A percentile compares a stretch with the other conserved stretches of the same genome.
Conservation (phyloP, 2,113 vertebrate genomes). For the Aphyosemion australe region DNA sequence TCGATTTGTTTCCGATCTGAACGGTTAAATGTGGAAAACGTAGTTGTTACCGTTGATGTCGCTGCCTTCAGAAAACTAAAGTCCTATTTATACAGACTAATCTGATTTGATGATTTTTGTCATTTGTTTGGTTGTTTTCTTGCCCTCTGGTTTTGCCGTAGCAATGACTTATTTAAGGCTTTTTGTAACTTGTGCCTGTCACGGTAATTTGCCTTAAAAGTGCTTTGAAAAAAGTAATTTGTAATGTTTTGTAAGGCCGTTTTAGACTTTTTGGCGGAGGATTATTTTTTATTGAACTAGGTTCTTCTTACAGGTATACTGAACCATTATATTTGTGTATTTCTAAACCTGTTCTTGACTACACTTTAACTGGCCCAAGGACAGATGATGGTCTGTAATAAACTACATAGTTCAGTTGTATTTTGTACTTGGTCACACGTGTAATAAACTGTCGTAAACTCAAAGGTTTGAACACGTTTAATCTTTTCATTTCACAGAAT, state of each 20-base stretch:
- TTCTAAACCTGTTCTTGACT: constrained; percentile 79
- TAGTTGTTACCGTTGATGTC: constrained; percentile 13
- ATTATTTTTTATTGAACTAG: constrained; percentile 80
- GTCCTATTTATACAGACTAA: constrained; percentile 63
- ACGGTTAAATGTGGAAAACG: constrained; percentile 47
- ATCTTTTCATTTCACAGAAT: constrained; percentile 35
- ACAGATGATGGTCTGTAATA: constrained; percentile 74
- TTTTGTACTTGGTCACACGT: constrained; percentile 84
- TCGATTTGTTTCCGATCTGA: constrained; percentile 52
- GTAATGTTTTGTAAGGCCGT: constrained; percentile 80
- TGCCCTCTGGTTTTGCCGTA: constrained; percentile 49
- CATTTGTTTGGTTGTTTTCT: constrained; percentile 43
- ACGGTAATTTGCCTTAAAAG: constrained; percentile 77
- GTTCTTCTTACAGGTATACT: constrained; percentile 79
- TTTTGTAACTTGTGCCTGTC: constrained; percentile 74
- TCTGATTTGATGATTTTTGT: constrained; percentile 48
- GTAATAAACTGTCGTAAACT: constrained; percentile 82
- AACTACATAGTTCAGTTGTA: constrained; percentile 80
- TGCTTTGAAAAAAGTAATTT: constrained; percentile 71
- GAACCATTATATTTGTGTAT: constrained; percentile 81
- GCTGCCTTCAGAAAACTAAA: constrained; percentile 33
- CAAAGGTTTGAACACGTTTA: constrained; percentile 51
- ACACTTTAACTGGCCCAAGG: constrained; percentile 73
- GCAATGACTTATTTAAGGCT: constrained; percentile 69
- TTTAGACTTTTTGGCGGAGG: constrained; percentile 76